Evolutionary conservation across 2,113 vertebrate genomes (phyloP).

Genomic region (Physeter macrocephalus): DNA sequence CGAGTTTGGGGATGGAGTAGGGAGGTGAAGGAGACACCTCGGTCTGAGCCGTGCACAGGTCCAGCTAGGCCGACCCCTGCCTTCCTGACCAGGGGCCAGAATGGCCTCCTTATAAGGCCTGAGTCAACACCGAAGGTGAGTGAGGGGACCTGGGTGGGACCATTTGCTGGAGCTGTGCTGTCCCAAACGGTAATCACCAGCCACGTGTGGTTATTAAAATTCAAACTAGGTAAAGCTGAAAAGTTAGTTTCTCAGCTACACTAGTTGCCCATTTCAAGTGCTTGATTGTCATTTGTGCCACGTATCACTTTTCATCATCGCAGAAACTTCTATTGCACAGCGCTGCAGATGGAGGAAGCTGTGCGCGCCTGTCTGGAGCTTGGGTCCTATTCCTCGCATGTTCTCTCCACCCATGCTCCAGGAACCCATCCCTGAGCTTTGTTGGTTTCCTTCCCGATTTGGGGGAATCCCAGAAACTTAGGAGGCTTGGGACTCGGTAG

Average conservation of each 20-base stretch:
- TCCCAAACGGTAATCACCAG: not conserved
- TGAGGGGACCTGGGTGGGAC: too few species aligned
- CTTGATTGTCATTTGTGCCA: not conserved
- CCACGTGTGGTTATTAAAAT: not conserved
- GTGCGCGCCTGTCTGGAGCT: fast-evolving
- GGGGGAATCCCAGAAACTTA: not conserved
- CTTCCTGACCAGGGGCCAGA: not conserved
- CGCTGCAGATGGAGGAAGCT: fast-evolving
- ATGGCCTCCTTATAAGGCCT: not conserved
- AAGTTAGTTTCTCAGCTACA: not conserved
- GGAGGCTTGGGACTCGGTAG: not conserved
- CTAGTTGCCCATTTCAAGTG: not conserved
- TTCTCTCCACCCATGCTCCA: not conserved
- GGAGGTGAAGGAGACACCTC: not conserved
- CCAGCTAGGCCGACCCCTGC: not conserved
- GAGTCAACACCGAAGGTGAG: not conserved
- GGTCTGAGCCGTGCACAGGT: not conserved
- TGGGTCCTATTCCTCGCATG: not conserved
- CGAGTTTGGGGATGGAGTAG: not conserved
- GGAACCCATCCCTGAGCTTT: not conserved
- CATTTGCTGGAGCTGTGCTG: not conserved
- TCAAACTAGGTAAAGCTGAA: not conserved
- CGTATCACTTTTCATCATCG: fast-evolving
- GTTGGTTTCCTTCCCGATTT: not conserved
- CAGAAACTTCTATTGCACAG: not conserved